Evolutionary conservation across 2,888 invertebrate genomes (phyloP), one percentile per base, ranked within the genome.

Genomic region (Physocephala rufipes): DNA sequence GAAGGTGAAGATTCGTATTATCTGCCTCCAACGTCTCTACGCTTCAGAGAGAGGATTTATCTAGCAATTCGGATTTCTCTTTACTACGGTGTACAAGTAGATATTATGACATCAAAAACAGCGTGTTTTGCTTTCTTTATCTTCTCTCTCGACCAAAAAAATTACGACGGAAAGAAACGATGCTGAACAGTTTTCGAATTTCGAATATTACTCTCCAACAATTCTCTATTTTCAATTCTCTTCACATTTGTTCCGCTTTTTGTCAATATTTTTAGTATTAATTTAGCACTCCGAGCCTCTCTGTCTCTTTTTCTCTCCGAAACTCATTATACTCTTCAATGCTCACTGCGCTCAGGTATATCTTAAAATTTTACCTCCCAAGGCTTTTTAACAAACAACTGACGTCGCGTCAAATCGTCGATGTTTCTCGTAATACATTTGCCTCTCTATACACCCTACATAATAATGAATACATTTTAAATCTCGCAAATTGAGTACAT

Each of bases 101-200:
- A 36, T 19, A 19, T 43, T 15, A 36, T 36, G 30, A 28, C 30
- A 2, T 16, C 64, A 45, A 65, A 16, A 51, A 26, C 51, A 28
- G 47, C 63, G 45, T 19, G 15, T 36, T 66, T n/a, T 19, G 26
- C 43, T 24, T 19, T 16, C 26, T 19, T 1, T 45, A 26, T 12
- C 21, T 19, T 16, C 59, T 30, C 61, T 43, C 61, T 4, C 15
- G 36, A 30, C 16, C 61, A 0, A 30, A 7, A n/a, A 12, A 5
- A 26, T 58, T 58, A 15, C 47, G n/a, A n/a, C 51, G 15, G 1
- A 16, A 16, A 7, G n/a, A 16, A 2, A 21, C 1, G 51, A 16
- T 2, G 51, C 51, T 51, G n/a, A 59, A 68, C 67, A 61, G 59
- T 68, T 59, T 68, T 68, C 67, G 61, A 68, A 68, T 30, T 68